Evolutionary conservation across 2,113 vertebrate genomes (phyloP), one percentile per base, ranked within the genome.

Genomic region (Microcebus griseorufus): DNA sequence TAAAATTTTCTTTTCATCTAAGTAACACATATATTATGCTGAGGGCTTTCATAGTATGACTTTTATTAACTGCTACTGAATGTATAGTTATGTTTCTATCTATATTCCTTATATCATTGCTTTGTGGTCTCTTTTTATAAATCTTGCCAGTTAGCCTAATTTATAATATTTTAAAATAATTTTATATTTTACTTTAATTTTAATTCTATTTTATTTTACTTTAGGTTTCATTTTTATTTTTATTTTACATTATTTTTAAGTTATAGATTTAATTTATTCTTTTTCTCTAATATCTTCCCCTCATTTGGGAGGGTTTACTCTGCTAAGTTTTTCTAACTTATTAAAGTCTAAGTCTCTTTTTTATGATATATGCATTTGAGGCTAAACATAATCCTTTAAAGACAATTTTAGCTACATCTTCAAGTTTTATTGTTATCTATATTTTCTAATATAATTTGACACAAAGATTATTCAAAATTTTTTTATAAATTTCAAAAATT

Each of bases 321-420:
- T 85, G n/a, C 58, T 88, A 81, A 14, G n/a, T n/a, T 81, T 89
- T 86, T 92, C 12, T 55, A 83, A 53, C 39, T 86, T 93, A 85
- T 78, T 87, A 17, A 37, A 55, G 4, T 23, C 27, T 65, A 48
- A 69, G 20, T 34, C 72, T 93, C 6, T 75, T 22, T 81, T 84
- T 72, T 62, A 76, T 70, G 60, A 64, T 37, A 58, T 17, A 60
- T 88, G 20, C 10, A 65, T n/a, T 79, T 60, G 27, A 67, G 5
- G 27, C 6, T 91, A 65, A 18, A 58, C 12, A 20, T 7, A n/a
- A 64, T n/a, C 37, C 20, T 79, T 4, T 79, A 60, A 72, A 25
- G 45, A 92, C 5, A 60, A 58, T 29, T 90, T 48, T 55, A 73
- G 1, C 9, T 51, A 34, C 79, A 27, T 17, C 55, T 1, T 18